Evolutionary conservation across 2,888 invertebrate species (phyloP), one percentile per base, ranked within the genome.

Genomic region (Tolmerus cingulatus): DNA sequence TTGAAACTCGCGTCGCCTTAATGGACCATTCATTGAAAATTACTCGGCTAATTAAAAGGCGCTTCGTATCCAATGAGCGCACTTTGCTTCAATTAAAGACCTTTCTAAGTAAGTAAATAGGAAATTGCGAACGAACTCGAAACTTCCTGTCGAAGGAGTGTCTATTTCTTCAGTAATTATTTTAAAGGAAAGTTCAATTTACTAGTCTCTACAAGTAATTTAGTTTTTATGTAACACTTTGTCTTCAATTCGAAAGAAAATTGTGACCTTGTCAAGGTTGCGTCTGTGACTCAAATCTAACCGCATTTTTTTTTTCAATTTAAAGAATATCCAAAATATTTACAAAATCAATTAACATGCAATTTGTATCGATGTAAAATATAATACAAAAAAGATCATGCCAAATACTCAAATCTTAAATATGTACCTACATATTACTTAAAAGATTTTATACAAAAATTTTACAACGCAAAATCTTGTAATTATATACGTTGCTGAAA

Each of bases 1-100:
- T 88, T 87, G 89, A 89, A 88, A 89, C 88, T 87, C 87, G 88
- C 87, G 88, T 86, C 88, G 51, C 77, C 27, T 87, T 74, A 81
- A 86, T 86, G 79, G 87, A 85, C 79, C 85, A 85, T 78, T 87
- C 86, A 66, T 74, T 74, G 16, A 46, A 86, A 87, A 82, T 81
- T 82, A 66, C 27, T 55, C 74, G 43, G 43, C 77, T 84, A 79
- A 74, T 84, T 74, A 57, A 57, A 79, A 40, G 3, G 3, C 27
- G 23, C 66, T 66, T 66, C 66, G 66, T 66, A 12, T 4, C 66
- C 66, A 12, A 66, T 9, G 23, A 23, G 66, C 66, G 8, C 12
- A 1, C 27, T 27, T 8, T 5, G 23, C 51, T 16, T 8, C 51
- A n/a, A 16, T 51, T 16, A n/a, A 8, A n/a, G 51, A n/a, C 7